Evolutionary conservation across 2,797 vertebrate genomes (phyloP), one percentile per base, ranked within the genome.

Genomic region (Synaphobranchus kaupii): DNA sequence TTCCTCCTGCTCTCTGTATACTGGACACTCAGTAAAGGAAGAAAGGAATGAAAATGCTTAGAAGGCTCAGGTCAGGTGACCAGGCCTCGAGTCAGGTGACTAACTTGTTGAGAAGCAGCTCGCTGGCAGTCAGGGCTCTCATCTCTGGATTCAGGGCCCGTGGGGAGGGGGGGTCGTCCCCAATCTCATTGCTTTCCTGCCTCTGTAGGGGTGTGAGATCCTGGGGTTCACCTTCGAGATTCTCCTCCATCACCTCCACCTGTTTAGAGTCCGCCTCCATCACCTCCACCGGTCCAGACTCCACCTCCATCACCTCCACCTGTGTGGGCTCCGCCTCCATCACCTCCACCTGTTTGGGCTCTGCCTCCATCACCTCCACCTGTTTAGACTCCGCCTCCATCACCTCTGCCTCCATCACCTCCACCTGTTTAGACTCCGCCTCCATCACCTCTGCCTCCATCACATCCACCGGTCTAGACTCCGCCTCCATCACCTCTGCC

Each of bases 41-140:
- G 9, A 47, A 28, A 17, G 6, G 48, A 54, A 66, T 4, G 10
- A 44, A 34, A 4, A 28, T 39, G 25, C 50, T 83, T 54, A 52
- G 39, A 76, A 76, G 15, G 13, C 54, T 56, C 15, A 13, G 54
- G 28, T 76, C 31, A 76, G 68, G 31, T 12, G 68, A 39, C 68
- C 52, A 96, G 91, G n/a, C 88, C 92, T 88, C 93, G 0, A 0
- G 54, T 86, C 17, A 44, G 48, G 56, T 80, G 1, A 94, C 95
- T 96, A 89, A 96, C 96, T 96, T 96, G 93, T 95, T 96, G 39
- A 95, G 93, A 82, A 96, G 92, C 78, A 96, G 91, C 89, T 96
- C 94, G 0, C 95, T 95, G 90, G 96, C 95, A n/a, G 95, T 94
- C 56, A 96, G 91, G 22, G 88, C 92, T 88, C 93, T 93, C 15